phyloP scores from a whole-genome alignment of 2,888 invertebrate genomes.

The Drosophila nr. perissopoda region DNA sequence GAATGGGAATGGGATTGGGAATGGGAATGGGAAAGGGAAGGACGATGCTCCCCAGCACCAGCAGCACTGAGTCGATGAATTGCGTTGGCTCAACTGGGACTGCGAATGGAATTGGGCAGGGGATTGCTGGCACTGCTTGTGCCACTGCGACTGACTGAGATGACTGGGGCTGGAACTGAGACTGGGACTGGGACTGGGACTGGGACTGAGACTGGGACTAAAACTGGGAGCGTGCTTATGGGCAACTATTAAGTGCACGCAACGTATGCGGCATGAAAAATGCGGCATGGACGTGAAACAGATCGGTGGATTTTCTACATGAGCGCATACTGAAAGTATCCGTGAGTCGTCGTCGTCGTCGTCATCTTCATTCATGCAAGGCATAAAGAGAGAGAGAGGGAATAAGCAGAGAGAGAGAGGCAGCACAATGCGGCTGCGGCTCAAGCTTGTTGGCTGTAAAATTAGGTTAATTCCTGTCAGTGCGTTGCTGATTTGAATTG shows the following conservation, averaged over 20 bases:
- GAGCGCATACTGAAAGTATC: constrained; percentile 80
- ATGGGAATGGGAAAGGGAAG: not conserved
- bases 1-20: not conserved
- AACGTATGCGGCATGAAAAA: constrained; percentile 80
- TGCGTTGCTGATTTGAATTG: constrained; percentile 79
- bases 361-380: constrained; percentile 62
- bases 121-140: constrained; percentile 37
- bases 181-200: constrained; percentile 13
- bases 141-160: constrained; percentile 3
- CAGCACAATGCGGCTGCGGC: constrained; percentile 21
- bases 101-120: constrained; percentile 8
- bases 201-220: constrained; percentile 6
- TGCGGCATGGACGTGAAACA: constrained; percentile 82
- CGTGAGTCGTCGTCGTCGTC: constrained; percentile 38
- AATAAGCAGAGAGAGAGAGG: not conserved
- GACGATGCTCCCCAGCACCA: constrained; percentile 48
- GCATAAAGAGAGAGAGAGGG: constrained; percentile 5
- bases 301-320: constrained; percentile 84
- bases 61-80: constrained; percentile 43
- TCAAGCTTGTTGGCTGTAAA: constrained; percentile 75
- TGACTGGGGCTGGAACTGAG: constrained; percentile 3
- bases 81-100: constrained; percentile 51
- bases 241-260: constrained; percentile 80
- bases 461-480: constrained; percentile 81
- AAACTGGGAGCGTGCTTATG: constrained; percentile 68